phyloP scores from a whole-genome alignment of 1,140 invertebrate species.

The Lucilia sericata region DNA sequence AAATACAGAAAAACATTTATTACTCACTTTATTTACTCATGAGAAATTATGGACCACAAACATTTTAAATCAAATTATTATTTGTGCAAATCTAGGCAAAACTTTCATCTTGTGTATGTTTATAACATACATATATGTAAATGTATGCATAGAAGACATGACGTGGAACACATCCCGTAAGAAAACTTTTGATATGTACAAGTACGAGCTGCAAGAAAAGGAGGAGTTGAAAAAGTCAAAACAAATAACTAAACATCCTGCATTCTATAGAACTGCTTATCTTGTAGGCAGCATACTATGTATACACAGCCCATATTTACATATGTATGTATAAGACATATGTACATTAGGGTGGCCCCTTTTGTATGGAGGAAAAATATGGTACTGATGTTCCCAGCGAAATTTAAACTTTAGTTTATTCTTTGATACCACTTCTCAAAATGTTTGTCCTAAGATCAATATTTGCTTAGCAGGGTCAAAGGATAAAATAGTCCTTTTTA shows the following conservation, averaged over 20 bases:
- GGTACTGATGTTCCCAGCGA: too few species aligned
- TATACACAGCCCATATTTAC: too few species aligned
- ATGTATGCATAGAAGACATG: background rate
- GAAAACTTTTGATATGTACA: slow-evolving; percentile 16
- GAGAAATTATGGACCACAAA: slow-evolving; percentile 40
- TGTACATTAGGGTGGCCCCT: too few species aligned
- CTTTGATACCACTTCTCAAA: too few species aligned
- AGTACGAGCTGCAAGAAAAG: background rate
- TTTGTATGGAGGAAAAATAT: too few species aligned
- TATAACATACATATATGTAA: background rate
- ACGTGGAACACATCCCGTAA: background rate
- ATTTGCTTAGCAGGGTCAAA: too few species aligned
- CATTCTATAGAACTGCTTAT: background rate
- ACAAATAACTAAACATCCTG: slow-evolving; percentile 3
- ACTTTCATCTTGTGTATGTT: background rate
- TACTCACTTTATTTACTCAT: slow-evolving; percentile 34
- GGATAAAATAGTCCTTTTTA: too few species aligned
- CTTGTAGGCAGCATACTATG: background rate
- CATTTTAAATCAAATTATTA: slow-evolving; percentile 43
- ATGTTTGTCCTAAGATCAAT: too few species aligned
- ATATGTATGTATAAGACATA: too few species aligned
- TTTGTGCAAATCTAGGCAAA: slow-evolving; percentile 19
- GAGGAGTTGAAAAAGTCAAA: background rate
- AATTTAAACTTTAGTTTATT: too few species aligned
- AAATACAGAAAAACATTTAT: background rate